Evolutionary conservation across 92 coral and sea anemone species (phyloP), one percentile per base, ranked within the genome.

Genomic region (Virgularia gustaviana): DNA sequence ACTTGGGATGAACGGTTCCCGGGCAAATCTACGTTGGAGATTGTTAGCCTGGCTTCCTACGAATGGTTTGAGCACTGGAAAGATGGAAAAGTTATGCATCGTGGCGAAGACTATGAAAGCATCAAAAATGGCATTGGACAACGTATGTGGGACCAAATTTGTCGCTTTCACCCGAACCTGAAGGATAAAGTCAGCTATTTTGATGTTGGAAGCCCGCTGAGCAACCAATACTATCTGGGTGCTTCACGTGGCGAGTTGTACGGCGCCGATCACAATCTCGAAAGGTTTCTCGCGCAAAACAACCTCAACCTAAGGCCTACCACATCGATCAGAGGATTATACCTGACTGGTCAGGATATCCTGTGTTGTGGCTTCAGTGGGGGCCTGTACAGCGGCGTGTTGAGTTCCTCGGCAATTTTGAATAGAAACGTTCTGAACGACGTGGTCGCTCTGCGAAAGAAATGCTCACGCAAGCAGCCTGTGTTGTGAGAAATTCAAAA

Each of bases 21-120:
- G 1, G 89, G 78, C 54, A 91, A 88, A 65, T 88, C 97, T 8
- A 91, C 97, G 0, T 85, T 85, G 36, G 88, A 88, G 24, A 81
- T 91, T 36, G 76, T 91, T 29, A 77, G 91, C 16, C 64, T 91
- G n/a, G 84, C 88, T 4, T 86, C 87, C 3, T 91, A 80, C 83
- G 88, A 83, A 73, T 91, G 97, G 97, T 91, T 91, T 77, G 88
- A 86, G 49, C 47, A 77, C 19, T 91, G 97, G 97, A 83, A 88
- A 59, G 78, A 88, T 32, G 84, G 63, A 73, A 83, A 95, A 12
- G 96, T 91, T 23, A 91, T 91, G 97, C 87, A 91, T 55, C 89
- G 97, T 9, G 97, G 97, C 2, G 90, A 80, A 16, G 91, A 91
- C 24, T 91, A 91, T 47, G 96, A 91, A 55, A 89, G 76, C 25